Evolutionary conservation across 2,888 invertebrate genomes (phyloP), one percentile per base, ranked within the genome.

Genomic region (Callinectes sapidus): DNA sequence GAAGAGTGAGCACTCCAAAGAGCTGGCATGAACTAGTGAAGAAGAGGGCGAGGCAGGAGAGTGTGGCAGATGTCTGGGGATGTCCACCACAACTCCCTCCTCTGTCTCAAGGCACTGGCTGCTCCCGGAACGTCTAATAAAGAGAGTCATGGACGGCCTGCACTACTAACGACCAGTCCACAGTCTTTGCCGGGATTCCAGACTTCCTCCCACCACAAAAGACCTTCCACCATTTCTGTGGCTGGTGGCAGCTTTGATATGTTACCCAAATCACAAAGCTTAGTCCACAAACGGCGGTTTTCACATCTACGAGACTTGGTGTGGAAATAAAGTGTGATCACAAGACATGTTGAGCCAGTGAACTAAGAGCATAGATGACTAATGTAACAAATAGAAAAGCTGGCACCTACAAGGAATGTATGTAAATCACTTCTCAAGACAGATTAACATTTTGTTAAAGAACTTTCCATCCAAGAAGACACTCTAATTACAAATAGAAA

Each of bases 201-300:
- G 87, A 89, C 86, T 86, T 54, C 42, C 81, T 86, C 42, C 61
- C 90, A 87, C 61, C 61, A 90, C 39, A 89, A 55, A 54, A 85
- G 28, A 42, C 42, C 28, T 90, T 91, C 55, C 66, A 87, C 71
- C 86, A 90, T 77, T 77, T 86, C 35, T 87, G 77, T 48, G 35
- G 32, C 87, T 92, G 87, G 66, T 42, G 90, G 90, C 77, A 92
- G 92, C 66, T 86, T 85, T 92, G 92, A 92, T 92, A 92, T 92
- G 92, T 90, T 92, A 90, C 87, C 87, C 71, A 90, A 71, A 92
- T 92, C 92, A 92, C 92, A 90, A 89, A 89, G 92, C 92, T 92
- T 86, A 85, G 55, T 89, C 54, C 55, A 90, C 18, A 85, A 85
- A 81, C 14, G 35, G 18, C 16, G 32, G 32, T 35, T 35, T 81